Evolutionary conservation across 1,140 invertebrate genomes (phyloP).

Genomic region (Calephelis virginiensis): DNA sequence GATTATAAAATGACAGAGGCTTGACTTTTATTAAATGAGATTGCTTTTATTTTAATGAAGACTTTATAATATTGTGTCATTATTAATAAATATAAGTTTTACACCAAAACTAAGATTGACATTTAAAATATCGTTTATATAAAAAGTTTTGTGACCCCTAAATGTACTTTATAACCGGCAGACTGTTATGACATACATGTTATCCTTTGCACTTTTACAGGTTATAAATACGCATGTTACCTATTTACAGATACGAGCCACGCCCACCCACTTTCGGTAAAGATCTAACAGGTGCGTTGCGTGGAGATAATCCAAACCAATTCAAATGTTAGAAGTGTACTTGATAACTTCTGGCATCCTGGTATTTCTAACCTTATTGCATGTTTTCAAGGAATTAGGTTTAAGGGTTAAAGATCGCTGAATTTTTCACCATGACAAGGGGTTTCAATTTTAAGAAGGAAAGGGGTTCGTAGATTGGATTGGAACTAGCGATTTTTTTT

Average conservation of each 20-base stretch:
- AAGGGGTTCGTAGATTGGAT: too few species aligned
- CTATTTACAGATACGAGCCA: conserved; percentile 9
- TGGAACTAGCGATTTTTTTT: too few species aligned
- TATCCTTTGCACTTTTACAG: background rate
- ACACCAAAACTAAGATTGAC: too few species aligned
- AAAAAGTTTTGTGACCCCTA: background rate
- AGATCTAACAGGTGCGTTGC: conserved; percentile 22
- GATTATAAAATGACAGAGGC: too few species aligned
- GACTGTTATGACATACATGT: too few species aligned
- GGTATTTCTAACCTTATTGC: conserved; percentile 73
- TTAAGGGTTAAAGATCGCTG: background rate
- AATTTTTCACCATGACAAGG: too few species aligned
- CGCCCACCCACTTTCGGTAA: background rate
- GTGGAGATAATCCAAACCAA: conserved; percentile 17
- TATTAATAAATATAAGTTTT: too few species aligned
- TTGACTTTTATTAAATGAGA: too few species aligned
- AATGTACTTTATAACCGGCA: background rate
- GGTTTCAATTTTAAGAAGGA: too few species aligned
- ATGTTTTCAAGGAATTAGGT: conserved; percentile 62
- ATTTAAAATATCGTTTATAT: too few species aligned
- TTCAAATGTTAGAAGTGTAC: conserved; percentile 26
- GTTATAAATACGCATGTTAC: conserved; percentile 3
- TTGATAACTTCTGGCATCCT: conserved; percentile 43
- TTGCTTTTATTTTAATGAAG: too few species aligned
- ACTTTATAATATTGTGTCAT: too few species aligned